Conservation (phyloP, 2,113 vertebrate genomes). For the Circaetus gallicus region DNA sequence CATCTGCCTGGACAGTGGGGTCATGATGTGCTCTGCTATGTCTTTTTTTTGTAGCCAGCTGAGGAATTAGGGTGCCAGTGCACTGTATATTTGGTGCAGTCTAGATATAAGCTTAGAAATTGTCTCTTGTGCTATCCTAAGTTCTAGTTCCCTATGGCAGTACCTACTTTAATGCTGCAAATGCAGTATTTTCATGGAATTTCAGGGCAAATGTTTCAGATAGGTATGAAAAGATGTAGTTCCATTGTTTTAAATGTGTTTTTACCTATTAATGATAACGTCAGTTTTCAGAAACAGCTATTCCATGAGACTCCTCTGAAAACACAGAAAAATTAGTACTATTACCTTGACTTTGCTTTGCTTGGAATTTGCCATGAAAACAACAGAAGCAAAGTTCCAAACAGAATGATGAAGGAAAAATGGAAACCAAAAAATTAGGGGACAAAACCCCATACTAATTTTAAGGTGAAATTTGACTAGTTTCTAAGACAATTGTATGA, state of each 20-base stretch:
- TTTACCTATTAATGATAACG: background rate
- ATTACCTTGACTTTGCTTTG: background rate
- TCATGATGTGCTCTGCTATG: background rate
- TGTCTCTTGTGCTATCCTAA: background rate
- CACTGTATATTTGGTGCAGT: background rate
- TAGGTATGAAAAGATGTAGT: background rate
- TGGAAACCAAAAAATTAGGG: background rate
- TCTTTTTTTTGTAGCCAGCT: background rate
- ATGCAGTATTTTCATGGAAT: background rate
- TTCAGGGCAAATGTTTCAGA: background rate
- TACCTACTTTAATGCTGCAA: background rate
- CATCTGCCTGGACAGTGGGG: background rate
- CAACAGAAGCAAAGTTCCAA: background rate
- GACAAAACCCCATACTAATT: background rate
- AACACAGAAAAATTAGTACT: background rate
- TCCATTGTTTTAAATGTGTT: background rate
- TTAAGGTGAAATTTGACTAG: background rate
- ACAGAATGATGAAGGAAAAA: background rate
- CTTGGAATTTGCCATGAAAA: background rate
- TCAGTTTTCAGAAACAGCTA: background rate
- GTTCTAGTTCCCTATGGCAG: background rate
- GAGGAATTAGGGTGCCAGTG: background rate
- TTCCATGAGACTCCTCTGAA: background rate
- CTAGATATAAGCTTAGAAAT: background rate
- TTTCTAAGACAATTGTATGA: background rate